A percentile compares a stretch with the other conserved stretches of the same genome.
phyloP scores from a whole-genome alignment of 2,797 vertebrate genomes.

The Psittacula derbiana region DNA sequence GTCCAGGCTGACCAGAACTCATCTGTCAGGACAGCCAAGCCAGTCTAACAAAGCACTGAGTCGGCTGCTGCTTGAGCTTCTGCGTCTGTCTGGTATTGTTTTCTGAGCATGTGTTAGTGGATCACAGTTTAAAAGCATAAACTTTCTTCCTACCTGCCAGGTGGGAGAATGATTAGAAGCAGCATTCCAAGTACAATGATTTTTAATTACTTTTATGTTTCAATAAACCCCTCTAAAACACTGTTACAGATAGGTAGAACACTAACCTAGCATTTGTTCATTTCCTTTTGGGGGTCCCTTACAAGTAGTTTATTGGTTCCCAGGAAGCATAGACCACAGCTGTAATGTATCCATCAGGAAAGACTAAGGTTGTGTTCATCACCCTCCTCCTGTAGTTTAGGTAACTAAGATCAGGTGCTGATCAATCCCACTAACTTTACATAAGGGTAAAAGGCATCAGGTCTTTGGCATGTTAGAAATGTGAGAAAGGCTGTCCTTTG shows the following conservation, averaged over 20 bases:
- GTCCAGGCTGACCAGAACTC: not conserved
- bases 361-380: not conserved
- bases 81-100: not conserved
- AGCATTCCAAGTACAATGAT: not conserved
- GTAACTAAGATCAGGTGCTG: not conserved
- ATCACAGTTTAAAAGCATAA: not conserved
- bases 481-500: not conserved
- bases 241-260: not conserved
- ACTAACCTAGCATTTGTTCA: not conserved
- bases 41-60: not conserved
- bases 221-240: not conserved
- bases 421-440: not conserved
- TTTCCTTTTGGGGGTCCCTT: not conserved
- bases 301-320: not conserved
- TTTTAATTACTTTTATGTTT: not conserved
- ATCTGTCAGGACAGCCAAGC: not conserved
- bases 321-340: rapidly evolving
- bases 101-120: not conserved
- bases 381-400: not conserved
- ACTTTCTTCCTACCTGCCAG: not conserved
- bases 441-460: not conserved
- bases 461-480: not conserved
- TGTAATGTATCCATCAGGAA: not conserved
- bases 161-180: not conserved
- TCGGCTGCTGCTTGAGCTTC: not conserved